Percentiles rank a stretch among this genome's conserved stretches.
These are phyloP conservation scores for Urosaurus nigricauda DNA, from an alignment of 2,797 vertebrate genomes.

Conservation along the genomic window DNA sequence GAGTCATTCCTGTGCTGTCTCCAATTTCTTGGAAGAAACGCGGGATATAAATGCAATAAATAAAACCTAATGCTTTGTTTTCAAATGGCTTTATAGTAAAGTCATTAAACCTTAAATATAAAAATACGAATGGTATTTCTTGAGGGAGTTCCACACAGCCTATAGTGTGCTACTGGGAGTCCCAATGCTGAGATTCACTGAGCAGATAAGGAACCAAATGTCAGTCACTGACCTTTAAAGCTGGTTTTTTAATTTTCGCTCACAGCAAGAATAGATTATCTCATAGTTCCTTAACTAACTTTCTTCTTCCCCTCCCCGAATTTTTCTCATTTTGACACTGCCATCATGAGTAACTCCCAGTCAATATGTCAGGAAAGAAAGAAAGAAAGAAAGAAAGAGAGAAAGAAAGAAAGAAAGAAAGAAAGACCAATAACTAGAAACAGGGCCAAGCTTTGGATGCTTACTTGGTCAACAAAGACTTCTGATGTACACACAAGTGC, in stretches of 20 bases:
- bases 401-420: not conserved
- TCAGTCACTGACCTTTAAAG: not conserved
- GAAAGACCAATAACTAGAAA: not conserved
- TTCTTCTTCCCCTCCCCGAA: not conserved
- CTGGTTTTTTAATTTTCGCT: conserved; percentile 3
- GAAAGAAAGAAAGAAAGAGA: not conserved
- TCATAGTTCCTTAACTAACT: not conserved
- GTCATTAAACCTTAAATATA: not conserved
- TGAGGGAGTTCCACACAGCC: not conserved
- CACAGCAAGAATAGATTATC: conserved; percentile 22
- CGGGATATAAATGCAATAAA: not conserved
- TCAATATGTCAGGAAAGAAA: not conserved
- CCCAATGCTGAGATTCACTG: conserved; percentile 3
- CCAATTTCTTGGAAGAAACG: not conserved
- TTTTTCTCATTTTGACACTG: not conserved
- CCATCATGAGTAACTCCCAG: not conserved
- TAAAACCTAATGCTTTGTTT: not conserved
- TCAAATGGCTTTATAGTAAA: conserved; percentile 22
- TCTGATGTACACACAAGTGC: not conserved
- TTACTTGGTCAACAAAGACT: not conserved
- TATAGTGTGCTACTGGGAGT: not conserved
- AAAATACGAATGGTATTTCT: conserved; percentile 19
- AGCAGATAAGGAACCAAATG: not conserved
- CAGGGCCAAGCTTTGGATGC: too few relatives aligned
- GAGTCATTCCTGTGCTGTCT: too few relatives aligned